These are phyloP conservation scores for Saturnia japonica DNA, from an alignment of 2,888 invertebrate species.

Conservation along the genomic window DNA sequence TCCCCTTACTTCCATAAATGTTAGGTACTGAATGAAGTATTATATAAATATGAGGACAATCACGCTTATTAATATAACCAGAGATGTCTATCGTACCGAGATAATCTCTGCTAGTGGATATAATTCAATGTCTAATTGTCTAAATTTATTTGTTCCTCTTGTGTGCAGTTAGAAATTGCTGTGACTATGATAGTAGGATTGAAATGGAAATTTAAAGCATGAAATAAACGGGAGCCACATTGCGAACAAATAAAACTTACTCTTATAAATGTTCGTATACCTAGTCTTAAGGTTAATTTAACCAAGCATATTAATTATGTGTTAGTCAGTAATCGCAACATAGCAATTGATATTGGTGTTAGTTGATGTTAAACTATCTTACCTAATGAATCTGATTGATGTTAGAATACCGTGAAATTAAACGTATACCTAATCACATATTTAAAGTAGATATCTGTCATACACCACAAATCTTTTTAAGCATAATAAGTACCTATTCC, in stretches of 20 bases:
- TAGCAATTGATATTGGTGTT: neutral
- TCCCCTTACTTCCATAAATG: conserved; percentile 20
- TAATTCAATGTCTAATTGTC: conserved; percentile 9
- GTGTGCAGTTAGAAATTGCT: conserved; percentile 2
- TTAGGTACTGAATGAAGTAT: conserved; percentile 8
- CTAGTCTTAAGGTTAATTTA: conserved; percentile 11
- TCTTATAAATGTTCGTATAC: conserved; percentile 9
- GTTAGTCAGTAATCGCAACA: neutral
- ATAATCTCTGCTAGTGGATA: neutral
- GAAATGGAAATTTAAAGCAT: neutral
- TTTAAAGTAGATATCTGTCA: neutral
- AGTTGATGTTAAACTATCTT: conserved; percentile 1
- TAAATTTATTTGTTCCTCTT: conserved; percentile 1
- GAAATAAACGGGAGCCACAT: conserved; percentile 5
- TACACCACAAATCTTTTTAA: neutral
- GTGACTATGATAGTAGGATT: neutral
- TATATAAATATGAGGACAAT: neutral
- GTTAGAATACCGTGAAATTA: neutral
- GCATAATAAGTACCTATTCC: neutral
- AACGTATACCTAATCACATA: neutral
- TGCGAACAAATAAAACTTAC: conserved; percentile 7
- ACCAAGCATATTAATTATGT: neutral
- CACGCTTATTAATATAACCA: neutral
- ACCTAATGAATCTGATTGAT: neutral
- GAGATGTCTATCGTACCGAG: neutral